These are phyloP conservation scores for Choloepus didactylus DNA, from an alignment of 2,797 vertebrate genomes.

Conservation along the genomic window DNA sequence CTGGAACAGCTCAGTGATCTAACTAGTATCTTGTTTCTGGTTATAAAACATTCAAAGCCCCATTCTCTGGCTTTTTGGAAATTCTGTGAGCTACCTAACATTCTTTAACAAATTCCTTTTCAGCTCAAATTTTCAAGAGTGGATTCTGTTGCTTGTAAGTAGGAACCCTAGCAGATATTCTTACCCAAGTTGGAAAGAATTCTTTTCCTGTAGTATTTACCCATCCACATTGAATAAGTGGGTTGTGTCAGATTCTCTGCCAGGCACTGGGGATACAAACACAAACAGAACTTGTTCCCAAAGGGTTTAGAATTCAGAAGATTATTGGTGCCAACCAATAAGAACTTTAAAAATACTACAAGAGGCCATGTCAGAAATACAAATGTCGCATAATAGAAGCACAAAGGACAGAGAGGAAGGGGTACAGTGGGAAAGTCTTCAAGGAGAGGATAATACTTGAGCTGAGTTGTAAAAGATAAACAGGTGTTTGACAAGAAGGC, in stretches of 20 bases:
- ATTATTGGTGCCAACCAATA: background rate
- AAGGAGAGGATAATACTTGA: background rate
- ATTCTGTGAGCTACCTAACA: background rate
- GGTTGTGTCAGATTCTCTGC: background rate
- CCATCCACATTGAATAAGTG: background rate
- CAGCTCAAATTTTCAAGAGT: conserved; percentile 43
- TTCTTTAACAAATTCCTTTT: conserved; percentile 40
- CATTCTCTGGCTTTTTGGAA: conserved; percentile 42
- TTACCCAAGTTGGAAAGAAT: conserved; percentile 33
- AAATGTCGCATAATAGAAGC: background rate
- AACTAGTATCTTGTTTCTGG: background rate
- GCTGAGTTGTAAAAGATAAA: background rate
- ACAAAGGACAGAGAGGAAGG: background rate
- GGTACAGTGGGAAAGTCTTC: background rate
- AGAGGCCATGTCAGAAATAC: background rate
- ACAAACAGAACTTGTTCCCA: background rate
- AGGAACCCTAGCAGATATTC: conserved; percentile 32
- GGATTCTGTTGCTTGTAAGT: conserved; percentile 37
- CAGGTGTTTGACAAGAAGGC: background rate
- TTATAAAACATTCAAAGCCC: background rate
- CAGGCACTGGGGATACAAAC: background rate
- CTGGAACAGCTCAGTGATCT: background rate
- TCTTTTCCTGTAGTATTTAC: background rate
- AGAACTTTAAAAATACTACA: background rate
- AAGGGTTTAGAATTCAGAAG: background rate